Evolutionary conservation across 2,113 vertebrate genomes (phyloP), one percentile per base, ranked within the genome.

Genomic region (Strix uralensis): DNA sequence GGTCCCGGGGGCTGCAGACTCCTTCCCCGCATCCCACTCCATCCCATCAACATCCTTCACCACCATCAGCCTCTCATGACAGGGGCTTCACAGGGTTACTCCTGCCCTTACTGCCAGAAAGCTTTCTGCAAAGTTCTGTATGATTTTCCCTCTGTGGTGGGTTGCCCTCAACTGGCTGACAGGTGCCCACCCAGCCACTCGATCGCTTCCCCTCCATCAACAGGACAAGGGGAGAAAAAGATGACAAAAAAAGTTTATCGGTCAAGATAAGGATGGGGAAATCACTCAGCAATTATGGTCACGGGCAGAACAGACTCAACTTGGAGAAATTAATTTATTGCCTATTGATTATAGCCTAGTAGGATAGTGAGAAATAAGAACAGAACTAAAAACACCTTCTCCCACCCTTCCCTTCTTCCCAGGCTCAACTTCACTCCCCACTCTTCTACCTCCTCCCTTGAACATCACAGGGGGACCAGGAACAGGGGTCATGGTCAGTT

Each of bases 1-100:
- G 18, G 34, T 10, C 40, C 38, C 1, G 0, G 34, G 19, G 11
- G 7, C 42, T 38, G 34, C 1, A 3, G 8, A 4, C 26, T 42
- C 51, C 23, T 25, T 54, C 54, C 54, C 47, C 11, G 15, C 36
- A 52, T 32, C 49, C 55, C 12, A 4, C 19, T 11, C 23, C 54
- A 9, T 9, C 34, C n/a, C 40, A 49, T 21, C 58, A 34, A 22
- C 58, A 25, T 6, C 51, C 40, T 36, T 14, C 57, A 22, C 17
- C 10, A 13, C 26, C 32, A 29, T 0, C 23, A 16, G 1, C 38
- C 8, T 25, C 75, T 73, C 20, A 0, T 7, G 16, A 16, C 23
- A 16, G 13, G 29, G 40, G 5, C 40, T 47, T 16, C 29, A 6
- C n/a, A 42, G 26, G 7, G 3, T 52, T 22, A 10, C 36, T 34